A percentile compares a stretch with the other conserved stretches of the same genome.
Evolutionary conservation across 2,797 vertebrate species (phyloP).

Genomic region (Sebastes elongatus): DNA sequence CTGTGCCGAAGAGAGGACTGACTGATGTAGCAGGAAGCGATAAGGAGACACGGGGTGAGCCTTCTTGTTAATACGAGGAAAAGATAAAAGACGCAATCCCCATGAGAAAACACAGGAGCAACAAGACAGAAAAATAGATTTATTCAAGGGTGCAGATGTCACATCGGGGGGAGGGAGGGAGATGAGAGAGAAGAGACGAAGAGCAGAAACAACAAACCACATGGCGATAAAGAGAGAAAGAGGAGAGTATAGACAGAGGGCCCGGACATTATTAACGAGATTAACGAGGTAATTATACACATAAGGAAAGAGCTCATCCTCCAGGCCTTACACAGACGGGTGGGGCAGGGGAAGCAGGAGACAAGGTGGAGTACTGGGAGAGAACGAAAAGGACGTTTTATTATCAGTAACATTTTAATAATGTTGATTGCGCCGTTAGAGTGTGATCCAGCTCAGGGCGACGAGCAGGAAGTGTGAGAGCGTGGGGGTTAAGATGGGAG

Average conservation of each 20-base stretch:
- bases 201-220: constrained; percentile 24
- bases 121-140: constrained; percentile 56
- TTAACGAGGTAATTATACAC: constrained; percentile 76
- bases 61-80: constrained; percentile 48
- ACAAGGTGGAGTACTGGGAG: background rate
- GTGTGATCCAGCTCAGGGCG: constrained; percentile 22
- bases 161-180: constrained; percentile 15
- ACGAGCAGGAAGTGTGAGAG: constrained; percentile 26
- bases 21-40: constrained; percentile 44
- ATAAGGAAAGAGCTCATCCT: constrained; percentile 58
- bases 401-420: constrained; percentile 48
- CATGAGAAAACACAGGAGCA: constrained; percentile 54
- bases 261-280: constrained; percentile 66
- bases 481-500: constrained; percentile 4
- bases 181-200: constrained; percentile 15
- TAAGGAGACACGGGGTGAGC: constrained; percentile 33
- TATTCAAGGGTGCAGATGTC: constrained; percentile 61
- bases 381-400: constrained; percentile 21
- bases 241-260: constrained; percentile 33
- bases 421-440: constrained; percentile 34
- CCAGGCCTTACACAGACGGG: constrained; percentile 41
- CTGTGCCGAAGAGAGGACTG: constrained; percentile 17
- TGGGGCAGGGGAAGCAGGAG: constrained; percentile 21
- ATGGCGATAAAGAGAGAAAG: constrained; percentile 27
- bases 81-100: constrained; percentile 60